These are phyloP conservation scores for Agrochola circellaris DNA, from an alignment of 2,888 invertebrate species.

Conservation along the genomic window DNA sequence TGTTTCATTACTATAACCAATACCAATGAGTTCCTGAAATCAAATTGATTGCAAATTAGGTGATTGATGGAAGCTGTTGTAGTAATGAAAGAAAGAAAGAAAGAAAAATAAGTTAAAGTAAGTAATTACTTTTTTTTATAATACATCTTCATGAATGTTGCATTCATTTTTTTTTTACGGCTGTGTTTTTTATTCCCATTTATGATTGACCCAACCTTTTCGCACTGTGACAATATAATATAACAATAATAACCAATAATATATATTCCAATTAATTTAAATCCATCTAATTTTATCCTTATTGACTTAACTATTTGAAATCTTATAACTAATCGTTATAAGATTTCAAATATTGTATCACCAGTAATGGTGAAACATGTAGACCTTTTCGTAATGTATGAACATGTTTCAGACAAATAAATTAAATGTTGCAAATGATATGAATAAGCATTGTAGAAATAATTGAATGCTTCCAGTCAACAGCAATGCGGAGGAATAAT, in stretches of 20 bases:
- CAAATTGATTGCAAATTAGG: not conserved
- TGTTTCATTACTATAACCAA: conserved; percentile 86
- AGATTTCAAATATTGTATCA: too few relatives aligned
- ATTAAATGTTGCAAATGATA: not conserved
- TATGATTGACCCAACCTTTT: not conserved
- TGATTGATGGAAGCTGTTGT: not conserved
- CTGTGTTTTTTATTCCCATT: not conserved
- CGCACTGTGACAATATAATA: not conserved
- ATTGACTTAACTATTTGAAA: not conserved
- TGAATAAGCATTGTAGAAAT: not conserved
- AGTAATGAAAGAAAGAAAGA: too few relatives aligned
- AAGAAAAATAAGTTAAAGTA: too few relatives aligned
- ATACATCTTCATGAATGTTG: too few relatives aligned
- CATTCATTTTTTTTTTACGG: not conserved
- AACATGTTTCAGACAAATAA: not conserved
- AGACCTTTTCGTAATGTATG: not conserved
- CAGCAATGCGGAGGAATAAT: too few relatives aligned
- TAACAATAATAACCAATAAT: too few relatives aligned
- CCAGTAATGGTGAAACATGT: not conserved
- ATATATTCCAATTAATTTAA: too few relatives aligned
- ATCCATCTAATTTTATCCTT: too few relatives aligned
- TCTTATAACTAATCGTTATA: not conserved
- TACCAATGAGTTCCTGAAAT: conserved; percentile 84
- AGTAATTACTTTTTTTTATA: too few relatives aligned
- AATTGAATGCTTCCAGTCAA: not conserved